These are phyloP conservation scores for Ahaetulla prasina DNA, from an alignment of 2,113 vertebrate species.

Conservation along the genomic window DNA sequence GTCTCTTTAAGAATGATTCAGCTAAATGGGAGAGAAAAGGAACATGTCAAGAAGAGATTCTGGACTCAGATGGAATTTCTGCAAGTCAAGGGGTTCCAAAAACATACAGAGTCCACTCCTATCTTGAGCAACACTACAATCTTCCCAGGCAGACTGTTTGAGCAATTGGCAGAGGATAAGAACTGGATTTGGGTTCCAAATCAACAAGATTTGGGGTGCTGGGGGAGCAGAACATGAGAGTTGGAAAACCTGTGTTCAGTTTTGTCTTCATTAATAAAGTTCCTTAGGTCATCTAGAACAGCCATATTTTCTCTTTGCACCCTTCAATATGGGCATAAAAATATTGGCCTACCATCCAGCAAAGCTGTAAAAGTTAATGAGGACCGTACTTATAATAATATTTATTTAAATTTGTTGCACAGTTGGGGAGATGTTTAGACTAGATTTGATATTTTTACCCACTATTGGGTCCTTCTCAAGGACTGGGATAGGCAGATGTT, in stretches of 20 bases:
- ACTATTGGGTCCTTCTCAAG: neutral
- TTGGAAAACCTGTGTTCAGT: neutral
- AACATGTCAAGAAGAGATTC: neutral
- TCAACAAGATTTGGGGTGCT: neutral
- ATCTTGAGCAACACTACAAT: neutral
- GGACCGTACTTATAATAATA: neutral
- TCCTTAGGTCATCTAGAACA: neutral
- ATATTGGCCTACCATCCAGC: neutral
- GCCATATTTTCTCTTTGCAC: neutral
- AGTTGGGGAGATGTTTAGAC: neutral
- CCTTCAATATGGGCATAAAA: neutral
- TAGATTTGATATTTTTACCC: neutral
- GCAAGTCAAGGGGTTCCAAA: constrained; percentile 19
- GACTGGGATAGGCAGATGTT: neutral
- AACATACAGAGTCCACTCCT: neutral
- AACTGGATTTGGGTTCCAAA: neutral
- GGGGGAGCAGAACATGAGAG: neutral
- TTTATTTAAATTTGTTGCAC: neutral
- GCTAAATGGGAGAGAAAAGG: neutral
- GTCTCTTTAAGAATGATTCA: constrained; percentile 10
- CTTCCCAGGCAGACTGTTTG: neutral
- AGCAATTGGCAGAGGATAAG: neutral
- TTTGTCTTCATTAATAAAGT: neutral
- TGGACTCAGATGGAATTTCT: neutral
- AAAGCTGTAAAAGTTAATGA: neutral